Percentiles rank a stretch among this genome's conserved stretches.
Evolutionary conservation across 2,888 invertebrate species (phyloP).

Genomic region (Aporophyla nigra): DNA sequence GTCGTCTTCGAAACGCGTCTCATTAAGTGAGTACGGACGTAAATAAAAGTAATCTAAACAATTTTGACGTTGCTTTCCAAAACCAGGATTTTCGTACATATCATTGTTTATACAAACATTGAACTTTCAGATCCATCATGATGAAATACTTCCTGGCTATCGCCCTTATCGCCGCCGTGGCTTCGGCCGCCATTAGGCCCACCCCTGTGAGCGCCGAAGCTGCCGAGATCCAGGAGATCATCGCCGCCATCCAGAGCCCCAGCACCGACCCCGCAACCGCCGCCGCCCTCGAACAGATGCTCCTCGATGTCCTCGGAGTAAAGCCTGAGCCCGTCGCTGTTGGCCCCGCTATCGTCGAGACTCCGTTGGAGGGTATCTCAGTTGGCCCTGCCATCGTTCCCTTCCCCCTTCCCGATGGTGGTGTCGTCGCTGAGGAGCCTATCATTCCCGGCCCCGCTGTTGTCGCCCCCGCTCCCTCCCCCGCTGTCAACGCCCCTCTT

Average conservation of each 20-base stretch:
- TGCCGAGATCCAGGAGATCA: slow-evolving; percentile 66
- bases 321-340: slow-evolving; percentile 59
- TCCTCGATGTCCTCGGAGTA: slow-evolving; percentile 60
- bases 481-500: slow-evolving; percentile 57
- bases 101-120: slow-evolving; percentile 4
- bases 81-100: slow-evolving; percentile 26
- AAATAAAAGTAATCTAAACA: background rate
- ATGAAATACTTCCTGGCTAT: slow-evolving; percentile 83
- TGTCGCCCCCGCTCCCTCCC: slow-evolving; percentile 12
- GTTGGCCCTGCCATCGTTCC: slow-evolving; percentile 69
- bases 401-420: slow-evolving; percentile 62
- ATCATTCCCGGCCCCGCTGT: slow-evolving; percentile 46
- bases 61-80: background rate
- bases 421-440: slow-evolving; percentile 42
- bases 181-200: slow-evolving; percentile 71
- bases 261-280: slow-evolving; percentile 63
- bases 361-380: slow-evolving; percentile 55
- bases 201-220: slow-evolving; percentile 61
- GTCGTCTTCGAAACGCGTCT: slow-evolving; percentile 54
- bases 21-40: slow-evolving; percentile 44
- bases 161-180: slow-evolving; percentile 79
- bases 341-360: slow-evolving; percentile 49
- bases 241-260: slow-evolving; percentile 64
- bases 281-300: slow-evolving; percentile 64
- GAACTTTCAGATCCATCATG: slow-evolving; percentile 68